Evolutionary conservation across 2,888 invertebrate species (phyloP).

Genomic region (Coronaproctus castanopsis): DNA sequence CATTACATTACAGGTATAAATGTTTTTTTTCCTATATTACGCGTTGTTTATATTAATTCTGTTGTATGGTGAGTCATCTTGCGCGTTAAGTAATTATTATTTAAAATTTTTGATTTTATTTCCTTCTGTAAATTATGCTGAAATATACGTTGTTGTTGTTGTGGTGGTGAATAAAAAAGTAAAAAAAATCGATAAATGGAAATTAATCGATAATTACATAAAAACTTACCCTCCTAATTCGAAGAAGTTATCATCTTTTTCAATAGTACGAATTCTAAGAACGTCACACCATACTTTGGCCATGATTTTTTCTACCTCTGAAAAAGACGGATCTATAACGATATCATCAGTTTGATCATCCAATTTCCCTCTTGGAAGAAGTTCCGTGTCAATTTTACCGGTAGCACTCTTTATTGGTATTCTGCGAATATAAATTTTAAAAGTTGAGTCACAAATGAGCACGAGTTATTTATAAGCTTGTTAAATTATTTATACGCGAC

Average conservation of each 20-base stretch:
- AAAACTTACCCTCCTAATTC: slow-evolving; percentile 21
- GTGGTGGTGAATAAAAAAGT: too few relatives aligned
- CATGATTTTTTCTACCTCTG: slow-evolving; percentile 17
- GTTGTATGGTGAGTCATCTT: too few relatives aligned
- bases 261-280: slow-evolving; percentile 18
- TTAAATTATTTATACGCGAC: too few relatives aligned
- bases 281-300: slow-evolving; percentile 20
- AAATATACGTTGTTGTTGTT: too few relatives aligned
- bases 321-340: slow-evolving; percentile 16
- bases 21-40: too few relatives aligned
- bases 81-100: background rate
- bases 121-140: background rate
- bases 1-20: too few relatives aligned
- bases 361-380: slow-evolving; percentile 16
- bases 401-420: slow-evolving; percentile 20
- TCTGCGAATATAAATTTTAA: slow-evolving; percentile 16
- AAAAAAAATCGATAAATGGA: too few relatives aligned
- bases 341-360: slow-evolving; percentile 14
- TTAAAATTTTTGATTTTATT: background rate
- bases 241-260: slow-evolving; percentile 21
- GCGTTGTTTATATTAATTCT: too few relatives aligned
- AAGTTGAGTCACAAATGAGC: background rate
- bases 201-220: background rate
- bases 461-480: too few relatives aligned
- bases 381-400: slow-evolving; percentile 21